Evolutionary conservation across 2,797 vertebrate species (phyloP).

Genomic region (Bryconaethiops microstoma): DNA sequence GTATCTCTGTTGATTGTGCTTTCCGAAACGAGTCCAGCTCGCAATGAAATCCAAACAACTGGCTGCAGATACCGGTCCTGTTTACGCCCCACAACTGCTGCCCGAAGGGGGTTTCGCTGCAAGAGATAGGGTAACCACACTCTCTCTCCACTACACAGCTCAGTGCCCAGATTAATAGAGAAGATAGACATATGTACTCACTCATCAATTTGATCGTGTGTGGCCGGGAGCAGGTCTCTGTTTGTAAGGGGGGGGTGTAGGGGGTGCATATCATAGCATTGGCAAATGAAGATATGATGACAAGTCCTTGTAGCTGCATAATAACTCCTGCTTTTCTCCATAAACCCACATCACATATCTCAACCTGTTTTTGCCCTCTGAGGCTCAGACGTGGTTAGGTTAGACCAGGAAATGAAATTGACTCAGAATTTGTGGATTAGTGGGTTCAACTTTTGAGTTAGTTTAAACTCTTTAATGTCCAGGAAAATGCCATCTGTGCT

Average conservation of each 20-base stretch:
- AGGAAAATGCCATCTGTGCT: neutral
- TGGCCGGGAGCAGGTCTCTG: slow-evolving; percentile 60
- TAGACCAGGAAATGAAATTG: neutral
- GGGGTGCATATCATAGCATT: slow-evolving; percentile 56
- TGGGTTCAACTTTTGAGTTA: neutral
- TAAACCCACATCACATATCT: slow-evolving; percentile 52
- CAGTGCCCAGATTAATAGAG: slow-evolving; percentile 81
- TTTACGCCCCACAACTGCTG: slow-evolving; percentile 60
- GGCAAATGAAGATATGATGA: slow-evolving; percentile 70
- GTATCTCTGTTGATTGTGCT: slow-evolving; percentile 65
- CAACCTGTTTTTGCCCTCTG: slow-evolving; percentile 37
- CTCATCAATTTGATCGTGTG: slow-evolving; percentile 74
- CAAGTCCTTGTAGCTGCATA: slow-evolving; percentile 59
- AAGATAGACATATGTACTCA: slow-evolving; percentile 78
- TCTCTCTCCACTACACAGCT: slow-evolving; percentile 70
- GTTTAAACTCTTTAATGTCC: neutral
- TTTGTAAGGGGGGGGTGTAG: slow-evolving; percentile 66
- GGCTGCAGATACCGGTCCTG: slow-evolving; percentile 55
- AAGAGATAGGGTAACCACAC: slow-evolving; percentile 44
- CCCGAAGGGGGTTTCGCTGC: slow-evolving; percentile 28
- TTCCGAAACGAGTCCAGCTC: slow-evolving; percentile 62
- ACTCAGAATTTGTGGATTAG: neutral
- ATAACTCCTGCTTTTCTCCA: slow-evolving; percentile 63
- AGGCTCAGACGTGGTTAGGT: slow-evolving; percentile 7
- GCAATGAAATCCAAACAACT: slow-evolving; percentile 76